These are phyloP conservation scores for Anarhynchus alexandrinus DNA, from an alignment of 2,113 vertebrate species.

Conservation along the genomic window DNA sequence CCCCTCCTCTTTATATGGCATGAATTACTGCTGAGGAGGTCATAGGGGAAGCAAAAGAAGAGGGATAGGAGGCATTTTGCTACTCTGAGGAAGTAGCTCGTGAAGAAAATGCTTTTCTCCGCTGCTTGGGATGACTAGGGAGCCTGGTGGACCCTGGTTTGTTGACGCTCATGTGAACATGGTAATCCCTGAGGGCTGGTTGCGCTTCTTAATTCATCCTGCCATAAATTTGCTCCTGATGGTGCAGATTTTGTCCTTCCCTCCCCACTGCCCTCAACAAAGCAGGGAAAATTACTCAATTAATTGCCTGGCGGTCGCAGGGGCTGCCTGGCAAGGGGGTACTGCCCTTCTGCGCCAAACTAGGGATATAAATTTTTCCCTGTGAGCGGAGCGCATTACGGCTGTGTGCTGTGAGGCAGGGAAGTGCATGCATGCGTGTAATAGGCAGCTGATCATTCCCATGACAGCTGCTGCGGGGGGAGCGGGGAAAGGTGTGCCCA, in stretches of 20 bases:
- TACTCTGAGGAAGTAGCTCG: background rate
- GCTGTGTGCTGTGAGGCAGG: conserved; percentile 76
- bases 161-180: background rate
- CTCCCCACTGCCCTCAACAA: background rate
- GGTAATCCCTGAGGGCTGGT: conserved; percentile 30
- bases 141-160: conserved; percentile 63
- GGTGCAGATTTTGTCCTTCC: conserved; percentile 37
- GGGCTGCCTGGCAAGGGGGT: conserved; percentile 10
- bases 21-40: conserved; percentile 14
- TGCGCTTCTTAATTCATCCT: background rate
- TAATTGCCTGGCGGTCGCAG: background rate
- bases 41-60: background rate
- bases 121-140: conserved; percentile 13
- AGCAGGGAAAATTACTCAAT: conserved; percentile 27
- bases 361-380: conserved; percentile 82
- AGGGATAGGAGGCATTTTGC: background rate
- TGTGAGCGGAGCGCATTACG: conserved; percentile 76
- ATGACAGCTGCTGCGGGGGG: conserved; percentile 74
- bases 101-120: conserved; percentile 1
- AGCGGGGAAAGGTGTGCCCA: conserved; percentile 73
- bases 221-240: conserved; percentile 3
- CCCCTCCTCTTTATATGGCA: background rate
- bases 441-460: conserved; percentile 87
- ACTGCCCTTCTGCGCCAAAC: background rate
- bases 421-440: conserved; percentile 84